Conservation (phyloP, 2,888 invertebrate genomes). For the Clanis bilineata region DNA sequence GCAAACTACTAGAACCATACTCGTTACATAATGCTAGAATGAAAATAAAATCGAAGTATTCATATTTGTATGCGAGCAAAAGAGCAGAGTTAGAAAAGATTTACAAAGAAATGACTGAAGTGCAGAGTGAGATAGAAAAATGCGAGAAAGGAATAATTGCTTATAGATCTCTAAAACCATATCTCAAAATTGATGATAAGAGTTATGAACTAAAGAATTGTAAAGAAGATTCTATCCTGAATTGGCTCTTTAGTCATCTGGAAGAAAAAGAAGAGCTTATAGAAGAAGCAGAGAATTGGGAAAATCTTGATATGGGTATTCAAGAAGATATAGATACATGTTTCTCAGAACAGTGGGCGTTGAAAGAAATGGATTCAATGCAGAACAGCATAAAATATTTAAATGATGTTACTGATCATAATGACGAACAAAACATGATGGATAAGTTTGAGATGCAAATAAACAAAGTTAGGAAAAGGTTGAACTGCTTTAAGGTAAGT, state of each 20-base stretch:
- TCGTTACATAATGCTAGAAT: constrained; percentile 68
- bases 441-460: constrained; percentile 54
- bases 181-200: constrained; percentile 47
- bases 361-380: constrained; percentile 63
- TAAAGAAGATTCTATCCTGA: constrained; percentile 58
- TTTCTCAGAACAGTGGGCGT: constrained; percentile 64
- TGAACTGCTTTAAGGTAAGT: constrained; percentile 63
- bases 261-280: constrained; percentile 31
- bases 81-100: constrained; percentile 55
- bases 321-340: constrained; percentile 49
- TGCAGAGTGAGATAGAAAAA: constrained; percentile 67
- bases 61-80: constrained; percentile 57
- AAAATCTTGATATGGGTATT: constrained; percentile 40
- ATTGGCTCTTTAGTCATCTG: constrained; percentile 62
- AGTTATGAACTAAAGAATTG: constrained; percentile 43
- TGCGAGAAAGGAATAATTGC: constrained; percentile 62
- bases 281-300: constrained; percentile 46
- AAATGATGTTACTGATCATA: constrained; percentile 50
- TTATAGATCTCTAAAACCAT: constrained; percentile 52
- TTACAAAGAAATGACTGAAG: constrained; percentile 57
- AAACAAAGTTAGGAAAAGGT: constrained; percentile 46
- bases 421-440: constrained; percentile 49
- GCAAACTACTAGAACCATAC: constrained; percentile 76
- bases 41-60: constrained; percentile 62
- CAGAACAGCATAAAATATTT: constrained; percentile 58